phyloP scores from a whole-genome alignment of 2,797 vertebrate genomes.

The Simalia tracyae region DNA sequence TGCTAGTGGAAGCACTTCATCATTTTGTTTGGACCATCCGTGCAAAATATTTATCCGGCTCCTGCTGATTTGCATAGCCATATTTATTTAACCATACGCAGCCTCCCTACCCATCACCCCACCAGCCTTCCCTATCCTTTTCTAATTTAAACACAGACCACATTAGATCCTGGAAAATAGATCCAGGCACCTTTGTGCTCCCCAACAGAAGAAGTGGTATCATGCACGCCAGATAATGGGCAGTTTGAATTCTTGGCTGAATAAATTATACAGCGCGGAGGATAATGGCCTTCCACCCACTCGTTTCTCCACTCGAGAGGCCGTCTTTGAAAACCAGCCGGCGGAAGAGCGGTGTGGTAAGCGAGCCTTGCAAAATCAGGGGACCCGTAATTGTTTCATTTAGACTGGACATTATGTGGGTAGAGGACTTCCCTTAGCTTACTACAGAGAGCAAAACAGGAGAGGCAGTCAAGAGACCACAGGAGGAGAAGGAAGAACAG shows the following conservation, averaged over 20 bases:
- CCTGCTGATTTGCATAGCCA: not conserved
- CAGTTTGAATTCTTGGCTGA: slow-evolving; percentile 19
- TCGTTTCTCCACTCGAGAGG: slow-evolving; percentile 12
- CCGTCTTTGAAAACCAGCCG: not conserved
- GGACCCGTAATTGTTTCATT: not conserved
- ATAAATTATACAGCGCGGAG: slow-evolving; percentile 21
- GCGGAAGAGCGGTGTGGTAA: not conserved
- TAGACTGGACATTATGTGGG: not conserved
- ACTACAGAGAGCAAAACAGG: not conserved
- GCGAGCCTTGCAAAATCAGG: not conserved
- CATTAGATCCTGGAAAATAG: slow-evolving; percentile 33
- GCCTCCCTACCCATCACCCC: not conserved
- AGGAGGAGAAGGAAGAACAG: not conserved
- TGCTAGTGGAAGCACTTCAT: not conserved
- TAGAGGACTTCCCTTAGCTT: not conserved
- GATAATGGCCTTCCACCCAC: slow-evolving; percentile 24
- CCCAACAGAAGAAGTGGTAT: slow-evolving; percentile 22
- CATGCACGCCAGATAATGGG: slow-evolving; percentile 31
- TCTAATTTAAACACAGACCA: slow-evolving; percentile 11
- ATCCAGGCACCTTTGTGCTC: slow-evolving; percentile 12
- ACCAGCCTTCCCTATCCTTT: not conserved
- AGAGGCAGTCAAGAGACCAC: not conserved
- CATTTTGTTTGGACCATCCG: not conserved
- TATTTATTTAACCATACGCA: not conserved
- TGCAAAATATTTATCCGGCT: not conserved